Base-by-base conservation (phyloP, 2,888 invertebrate genomes). In the Germaria angustata region DNA sequence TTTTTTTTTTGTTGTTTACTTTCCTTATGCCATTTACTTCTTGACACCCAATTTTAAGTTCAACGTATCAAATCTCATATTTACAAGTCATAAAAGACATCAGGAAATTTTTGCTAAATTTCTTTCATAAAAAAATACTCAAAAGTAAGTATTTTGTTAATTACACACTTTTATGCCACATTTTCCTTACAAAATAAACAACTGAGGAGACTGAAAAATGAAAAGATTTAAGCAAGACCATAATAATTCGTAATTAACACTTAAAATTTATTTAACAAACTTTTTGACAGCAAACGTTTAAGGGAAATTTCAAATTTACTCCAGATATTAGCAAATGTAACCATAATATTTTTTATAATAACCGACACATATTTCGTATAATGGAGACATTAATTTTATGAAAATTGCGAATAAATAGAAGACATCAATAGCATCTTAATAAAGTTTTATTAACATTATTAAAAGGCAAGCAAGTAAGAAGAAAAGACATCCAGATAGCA, bases 381-480 rank as follows among this genome's bases (percentile, higher is more conserved):
- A 44, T 51, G 51, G 13, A 61, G 22, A 51, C 51, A 77, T 68
- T 41, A 77, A 41, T 61, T 57, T 32, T 51, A 41, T 15, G 24
- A 59, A 75, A 66, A 75, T 57, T 55, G 57, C 66, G 36, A 3
- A 36, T 46, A 57, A 55, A 44, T 39, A 34, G 34, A 55, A 65
- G 55, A 36, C 55, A 65, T 46, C 46, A 46, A 51, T 57, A 22
- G 55, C 65, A 41, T 15, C 68, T 68, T 61, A 68, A 77, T 77
- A 77, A 68, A 77, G 68, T 68, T 77, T 77, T 77, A 41, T 68
- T 77, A 68, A 68, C 46, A 32, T 44, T 51, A 22, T 68, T 41
- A 77, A 68, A 66, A 6, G n/a, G 1, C 8, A 15, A 34, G 3
- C 22, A n/a, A 57, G n/a, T 22, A 36, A 34, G 17, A 34, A 61